Evolutionary conservation across 2,113 vertebrate genomes (phyloP), one percentile per base, ranked within the genome.

Genomic region (Talpa occidentalis): DNA sequence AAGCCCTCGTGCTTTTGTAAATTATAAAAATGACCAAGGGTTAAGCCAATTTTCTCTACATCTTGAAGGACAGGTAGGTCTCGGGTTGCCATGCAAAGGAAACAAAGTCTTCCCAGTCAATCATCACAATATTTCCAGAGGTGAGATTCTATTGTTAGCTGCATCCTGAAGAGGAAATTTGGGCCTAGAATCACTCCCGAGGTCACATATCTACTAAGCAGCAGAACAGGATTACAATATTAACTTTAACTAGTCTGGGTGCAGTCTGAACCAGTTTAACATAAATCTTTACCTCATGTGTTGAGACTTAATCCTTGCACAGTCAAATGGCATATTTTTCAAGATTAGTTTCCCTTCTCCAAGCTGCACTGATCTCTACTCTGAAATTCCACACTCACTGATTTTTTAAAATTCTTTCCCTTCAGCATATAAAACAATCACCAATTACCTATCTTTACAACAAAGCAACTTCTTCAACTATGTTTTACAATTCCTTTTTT

Each of bases 401-500:
- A 88, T 11, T 64, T 30, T 62, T 78, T 64, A 52, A 82, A 66
- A 16, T 42, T 37, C 21, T 37, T 72, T 64, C 32, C 66, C 12
- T 85, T 69, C 22, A 60, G 8, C 21, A 49, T 16, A 42, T 59
- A 72, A 74, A 69, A 56, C 24, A 6, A 84, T 79, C 35, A 64
- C n/a, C n/a, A 32, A 76, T 80, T 35, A 1, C 17, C 11, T 7
- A 56, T 49, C 35, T 83, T 79, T 83, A 42, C 7, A 62, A 26
- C 16, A 78, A 91, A 72, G 37, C 8, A 87, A 52, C 24, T 74
- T 69, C 37, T 77, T 82, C 64, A 72, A 54, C 14, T 21, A 70
- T 47, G 14, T 72, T 87, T 54, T 52, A 16, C 64, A 69, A 47
- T 80, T 88, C 72, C 4, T 72, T 91, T 89, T 91, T 89, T n/a